These are phyloP conservation scores for Eriocheir sinensis DNA, from an alignment of 1,140 invertebrate species.

Conservation along the genomic window DNA sequence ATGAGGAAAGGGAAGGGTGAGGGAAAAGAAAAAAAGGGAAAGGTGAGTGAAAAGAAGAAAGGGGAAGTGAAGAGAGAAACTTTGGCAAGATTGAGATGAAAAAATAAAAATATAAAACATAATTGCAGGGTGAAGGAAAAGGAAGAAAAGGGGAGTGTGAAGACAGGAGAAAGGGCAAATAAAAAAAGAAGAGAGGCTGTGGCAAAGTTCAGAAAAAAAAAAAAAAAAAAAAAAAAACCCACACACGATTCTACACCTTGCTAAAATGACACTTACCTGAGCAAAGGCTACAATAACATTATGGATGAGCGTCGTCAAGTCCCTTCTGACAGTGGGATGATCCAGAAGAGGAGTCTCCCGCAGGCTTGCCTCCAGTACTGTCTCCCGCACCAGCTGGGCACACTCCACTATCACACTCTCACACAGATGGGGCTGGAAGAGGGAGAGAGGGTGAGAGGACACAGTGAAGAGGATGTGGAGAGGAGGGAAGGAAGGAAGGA, in stretches of 20 bases:
- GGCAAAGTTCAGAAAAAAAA: neutral
- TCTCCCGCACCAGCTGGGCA: conserved; percentile 90
- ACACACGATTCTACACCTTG: neutral
- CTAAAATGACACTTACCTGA: conserved; percentile 61
- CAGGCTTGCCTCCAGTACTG: conserved; percentile 88
- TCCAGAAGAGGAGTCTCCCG: conserved; percentile 88
- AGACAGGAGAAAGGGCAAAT: neutral
- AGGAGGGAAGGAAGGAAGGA: no score
- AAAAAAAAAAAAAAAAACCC: no score
- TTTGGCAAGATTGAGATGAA: neutral
- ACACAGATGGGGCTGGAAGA: conserved; percentile 89
- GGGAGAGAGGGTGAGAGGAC: neutral
- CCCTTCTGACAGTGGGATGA: conserved; percentile 85
- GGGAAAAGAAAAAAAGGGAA: neutral
- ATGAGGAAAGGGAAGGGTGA: neutral
- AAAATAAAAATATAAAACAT: neutral
- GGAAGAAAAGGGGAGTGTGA: neutral
- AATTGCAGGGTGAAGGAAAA: neutral
- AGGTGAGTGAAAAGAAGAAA: neutral
- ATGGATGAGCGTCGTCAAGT: conserved; percentile 88
- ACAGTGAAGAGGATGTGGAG: no score
- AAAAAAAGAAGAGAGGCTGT: neutral
- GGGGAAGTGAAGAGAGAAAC: neutral
- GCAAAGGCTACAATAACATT: conserved; percentile 85
- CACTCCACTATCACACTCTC: conserved; percentile 92